These are phyloP conservation scores for Pantherophis vulpinus DNA, from an alignment of 2,797 vertebrate species.

Conservation along the genomic window DNA sequence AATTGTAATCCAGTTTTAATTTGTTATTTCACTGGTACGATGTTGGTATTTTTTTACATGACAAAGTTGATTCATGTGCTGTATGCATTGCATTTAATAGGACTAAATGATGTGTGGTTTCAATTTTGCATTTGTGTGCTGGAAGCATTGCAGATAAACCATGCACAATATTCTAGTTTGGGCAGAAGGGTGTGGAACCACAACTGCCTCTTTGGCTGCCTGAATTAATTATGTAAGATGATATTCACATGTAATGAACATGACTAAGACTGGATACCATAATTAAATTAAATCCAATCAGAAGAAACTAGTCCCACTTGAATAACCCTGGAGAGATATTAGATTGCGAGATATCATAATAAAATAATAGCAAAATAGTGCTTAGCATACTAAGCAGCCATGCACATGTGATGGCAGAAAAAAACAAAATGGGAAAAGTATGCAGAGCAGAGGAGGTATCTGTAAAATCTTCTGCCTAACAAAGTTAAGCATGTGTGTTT, in stretches of 20 bases:
- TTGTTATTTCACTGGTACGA: background rate
- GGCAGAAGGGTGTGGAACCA: background rate
- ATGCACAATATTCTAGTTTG: background rate
- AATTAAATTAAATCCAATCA: slow-evolving; percentile 25
- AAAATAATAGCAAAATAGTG: slow-evolving; percentile 18
- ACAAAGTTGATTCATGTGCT: background rate
- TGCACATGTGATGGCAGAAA: background rate
- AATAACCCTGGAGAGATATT: slow-evolving; percentile 3
- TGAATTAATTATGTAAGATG: slow-evolving; percentile 14
- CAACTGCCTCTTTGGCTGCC: background rate
- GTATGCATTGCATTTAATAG: background rate
- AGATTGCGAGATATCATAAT: slow-evolving; percentile 14
- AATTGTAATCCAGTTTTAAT: background rate
- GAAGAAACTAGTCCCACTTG: slow-evolving; percentile 21
- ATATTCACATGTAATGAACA: slow-evolving; percentile 10
- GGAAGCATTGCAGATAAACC: background rate
- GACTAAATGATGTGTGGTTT: background rate
- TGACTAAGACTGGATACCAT: background rate
- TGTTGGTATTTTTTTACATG: background rate
- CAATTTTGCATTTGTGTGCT: background rate
- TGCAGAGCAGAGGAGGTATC: background rate
- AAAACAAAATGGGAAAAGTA: background rate
- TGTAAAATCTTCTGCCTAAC: background rate
- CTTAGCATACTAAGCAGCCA: slow-evolving; percentile 11
- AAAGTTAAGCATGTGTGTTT: background rate